Percentiles rank a stretch among this genome's conserved stretches.
Conservation (phyloP, 2,113 vertebrate species). For the mouse (Mus musculus) region GRCm39 chr12:14973001-14973500, state of each 20-base stretch:
- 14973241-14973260: background rate
- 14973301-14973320: rapidly evolving
- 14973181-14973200: background rate
- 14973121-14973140: background rate
- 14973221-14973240: background rate
- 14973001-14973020: background rate
- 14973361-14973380: background rate
- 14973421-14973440: constrained; percentile 1
- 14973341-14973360: background rate
- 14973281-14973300: background rate
- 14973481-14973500: background rate
- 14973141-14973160: background rate
- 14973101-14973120: background rate
- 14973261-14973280: background rate
- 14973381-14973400: background rate
- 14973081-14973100: background rate
- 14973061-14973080: rapidly evolving
- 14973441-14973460: background rate
- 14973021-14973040: background rate
- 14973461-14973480: background rate
- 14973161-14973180: background rate
- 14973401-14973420: background rate
- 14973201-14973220: rapidly evolving
- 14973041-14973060: background rate
- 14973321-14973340: background rate